Conservation (phyloP, 2,113 vertebrate genomes). For the Pseudolaguvia tuberculata region DNA sequence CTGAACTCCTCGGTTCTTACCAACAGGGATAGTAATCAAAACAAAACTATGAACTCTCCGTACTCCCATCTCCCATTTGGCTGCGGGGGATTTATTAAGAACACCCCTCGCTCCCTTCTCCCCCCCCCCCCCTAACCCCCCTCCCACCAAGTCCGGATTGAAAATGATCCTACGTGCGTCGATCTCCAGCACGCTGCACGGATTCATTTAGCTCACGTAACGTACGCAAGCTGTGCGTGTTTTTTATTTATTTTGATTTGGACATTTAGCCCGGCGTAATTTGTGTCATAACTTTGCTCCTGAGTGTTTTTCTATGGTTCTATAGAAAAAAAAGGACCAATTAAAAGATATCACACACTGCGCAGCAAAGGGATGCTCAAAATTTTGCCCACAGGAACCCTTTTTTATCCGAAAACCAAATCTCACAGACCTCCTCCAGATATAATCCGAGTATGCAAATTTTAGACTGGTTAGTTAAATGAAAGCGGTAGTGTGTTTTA, state of each 20-base stretch:
- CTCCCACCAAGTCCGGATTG: constrained; percentile 64
- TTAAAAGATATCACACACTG: constrained; percentile 8
- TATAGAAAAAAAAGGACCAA: constrained; percentile 17
- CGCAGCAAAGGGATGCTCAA: neutral
- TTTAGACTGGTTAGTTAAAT: neutral
- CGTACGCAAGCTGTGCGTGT: constrained; percentile 48
- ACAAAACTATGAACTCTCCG: constrained; percentile 62
- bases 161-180: constrained; percentile 65
- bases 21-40: constrained; percentile 75
- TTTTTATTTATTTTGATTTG: constrained; percentile 19
- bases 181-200: constrained; percentile 62
- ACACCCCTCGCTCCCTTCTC: too few relatives aligned
- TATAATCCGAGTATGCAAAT: constrained; percentile 1
- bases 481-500: neutral
- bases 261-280: constrained; percentile 23
- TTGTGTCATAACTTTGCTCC: constrained; percentile 16
- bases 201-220: constrained; percentile 71
- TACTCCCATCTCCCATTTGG: constrained; percentile 65
- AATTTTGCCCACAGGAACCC: constrained; percentile 2
- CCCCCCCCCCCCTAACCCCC: constrained; percentile 62
- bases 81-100: constrained; percentile 73
- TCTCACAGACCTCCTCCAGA: neutral
- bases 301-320: neutral
- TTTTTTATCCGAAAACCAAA: neutral
- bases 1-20: constrained; percentile 67